Base-by-base conservation (phyloP, 2,888 invertebrate species). In the Muschampia plurimacula region DNA sequence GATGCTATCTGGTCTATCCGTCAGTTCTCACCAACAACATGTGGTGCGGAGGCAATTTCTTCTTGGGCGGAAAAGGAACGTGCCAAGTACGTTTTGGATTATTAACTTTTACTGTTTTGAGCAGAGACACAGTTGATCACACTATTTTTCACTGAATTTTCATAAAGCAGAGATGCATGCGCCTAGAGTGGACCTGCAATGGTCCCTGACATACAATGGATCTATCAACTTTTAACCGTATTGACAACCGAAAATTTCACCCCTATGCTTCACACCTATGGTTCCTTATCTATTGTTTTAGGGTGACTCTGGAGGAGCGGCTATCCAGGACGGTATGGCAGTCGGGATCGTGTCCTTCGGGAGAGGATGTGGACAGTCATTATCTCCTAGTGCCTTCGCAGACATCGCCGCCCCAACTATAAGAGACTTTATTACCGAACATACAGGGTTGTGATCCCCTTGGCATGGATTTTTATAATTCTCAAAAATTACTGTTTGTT, bases 1-100 rank as follows among this genome's bases (percentile, higher is more conserved):
- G 81, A 22, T 93, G 93, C 65, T 64, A 52, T 1, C 32, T 85
- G 0, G 81, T 79, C 0, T 93, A 93, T 77, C 65, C 79, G 0
- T 76, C 80, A 0, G 83, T 89, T 0, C 76, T 92, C 10, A 92
- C 93, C 0, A 77, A 76, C 9, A 92, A 93, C 55, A 87, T 89
- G 89, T 88, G 88, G 80, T 93, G 93, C 32, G 90, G 84, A 2
- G 93, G 93, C 0, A 90, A 91, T 75, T 93, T 89, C 81, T 81
- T 88, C 71, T 67, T 93, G 0, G 93, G 93, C 1, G 89, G 91
- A 0, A 77, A 91, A 75, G 87, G 92, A 0, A 92, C 93, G 67
- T 93, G 93, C 65, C 93, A 93, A 89, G 93, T 91, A 82, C n/a
- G 12, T 60, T 9, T 67, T 55, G 10, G 15, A 36, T 15, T 57